Conservation (phyloP, 1,140 invertebrate species). For the Conus betulinus region DNA sequence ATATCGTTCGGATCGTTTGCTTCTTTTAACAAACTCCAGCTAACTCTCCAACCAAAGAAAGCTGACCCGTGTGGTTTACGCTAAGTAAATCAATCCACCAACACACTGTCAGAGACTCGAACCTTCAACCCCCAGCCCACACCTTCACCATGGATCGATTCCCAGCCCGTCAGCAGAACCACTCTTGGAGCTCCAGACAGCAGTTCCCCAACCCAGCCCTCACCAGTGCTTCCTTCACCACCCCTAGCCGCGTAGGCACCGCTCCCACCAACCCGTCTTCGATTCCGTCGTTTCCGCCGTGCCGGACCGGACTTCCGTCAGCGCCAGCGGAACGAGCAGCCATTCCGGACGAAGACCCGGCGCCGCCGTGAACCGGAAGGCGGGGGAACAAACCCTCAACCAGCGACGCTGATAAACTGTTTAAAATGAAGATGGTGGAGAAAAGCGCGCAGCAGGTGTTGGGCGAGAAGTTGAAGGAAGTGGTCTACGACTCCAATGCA, state of each 20-base stretch:
- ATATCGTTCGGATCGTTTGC: neutral
- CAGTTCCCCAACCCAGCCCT: neutral
- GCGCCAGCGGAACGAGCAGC: neutral
- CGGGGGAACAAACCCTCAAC: neutral
- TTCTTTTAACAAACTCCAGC: neutral
- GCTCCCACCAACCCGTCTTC: neutral
- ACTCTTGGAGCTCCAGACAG: neutral
- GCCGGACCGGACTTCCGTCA: neutral
- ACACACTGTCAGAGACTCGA: neutral
- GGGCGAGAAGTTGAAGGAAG: constrained; percentile 55
- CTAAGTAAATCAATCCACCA: neutral
- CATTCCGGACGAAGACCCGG: neutral
- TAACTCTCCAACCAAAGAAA: neutral
- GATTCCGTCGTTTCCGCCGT: neutral
- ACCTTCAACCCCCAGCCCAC: neutral
- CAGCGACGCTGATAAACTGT: constrained; percentile 45
- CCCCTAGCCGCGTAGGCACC: neutral
- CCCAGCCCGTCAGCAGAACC: constrained; percentile 6
- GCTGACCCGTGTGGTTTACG: neutral
- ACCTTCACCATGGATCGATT: constrained; percentile 12
- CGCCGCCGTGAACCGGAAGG: neutral
- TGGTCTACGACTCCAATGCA: constrained; percentile 57
- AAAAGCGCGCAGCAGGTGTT: constrained; percentile 59
- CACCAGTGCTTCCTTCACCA: neutral
- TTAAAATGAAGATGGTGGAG: constrained; percentile 57